Evolutionary conservation across 2,888 invertebrate genomes (phyloP), one percentile per base, ranked within the genome.

Genomic region (Catocala sponsa): DNA sequence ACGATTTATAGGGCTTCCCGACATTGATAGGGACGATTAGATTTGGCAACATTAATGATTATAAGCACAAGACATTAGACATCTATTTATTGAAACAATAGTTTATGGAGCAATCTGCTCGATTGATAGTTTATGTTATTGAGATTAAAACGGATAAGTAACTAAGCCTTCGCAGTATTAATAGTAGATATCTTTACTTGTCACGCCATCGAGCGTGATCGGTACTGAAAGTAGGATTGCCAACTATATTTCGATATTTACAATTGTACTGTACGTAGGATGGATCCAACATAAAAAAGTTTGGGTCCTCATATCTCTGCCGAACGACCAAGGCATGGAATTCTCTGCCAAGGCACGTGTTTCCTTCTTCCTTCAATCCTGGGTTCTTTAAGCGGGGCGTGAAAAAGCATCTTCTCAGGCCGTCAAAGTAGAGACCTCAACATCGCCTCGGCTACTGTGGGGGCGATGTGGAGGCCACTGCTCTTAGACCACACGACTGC

Each of bases 191-290:
- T 47, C 15, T 15, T 15, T 42, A 41, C 42, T 53, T 53, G 47
- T 58, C 75, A 75, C 75, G 75, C 73, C 32, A 76, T 61, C 33
- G 49, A 52, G 15, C 48, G 51, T 72, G 65, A 65, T 63, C 41
- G 11, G 15, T 55, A 54, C 51, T 68, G 55, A 49, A 63, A 55
- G 57, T 63, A 62, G 54, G 64, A 43, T 25, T 46, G 11, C 7
- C 10, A 41, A 10, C 41, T 10, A 41, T 25, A 25, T 25, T 25
- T 2, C 1, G 1, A 25, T 25, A 25, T 25, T 25, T 25, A 25
- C 25, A 25, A 25, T 25, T 25, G 2, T 25, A 25, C 25, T 25
- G 2, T 25, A 25, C 2, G 15, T 15, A 15, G 1, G 15, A 15
- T 15, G 2, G 15, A 15, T 2, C 15, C 15, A 15, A 15, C 15